Conservation (phyloP, 2,113 vertebrate genomes). For the Oriolus oriolus region DNA sequence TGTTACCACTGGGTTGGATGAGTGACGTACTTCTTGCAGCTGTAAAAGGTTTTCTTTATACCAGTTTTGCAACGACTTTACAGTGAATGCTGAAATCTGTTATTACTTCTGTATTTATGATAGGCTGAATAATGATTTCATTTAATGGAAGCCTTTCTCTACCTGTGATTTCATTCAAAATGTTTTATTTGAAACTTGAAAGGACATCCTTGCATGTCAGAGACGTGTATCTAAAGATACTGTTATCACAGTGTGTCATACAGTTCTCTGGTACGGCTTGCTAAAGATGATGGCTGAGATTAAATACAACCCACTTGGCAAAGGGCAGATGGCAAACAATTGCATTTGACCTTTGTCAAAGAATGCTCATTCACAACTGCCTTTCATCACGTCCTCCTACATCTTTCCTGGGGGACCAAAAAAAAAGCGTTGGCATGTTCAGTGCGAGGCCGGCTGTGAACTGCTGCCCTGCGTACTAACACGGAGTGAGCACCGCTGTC, state of each 20-base stretch:
- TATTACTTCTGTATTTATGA: not conserved
- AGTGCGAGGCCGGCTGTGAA: not conserved
- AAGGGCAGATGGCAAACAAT: conserved; percentile 61
- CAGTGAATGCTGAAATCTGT: not conserved
- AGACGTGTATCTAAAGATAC: not conserved
- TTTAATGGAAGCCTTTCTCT: not conserved
- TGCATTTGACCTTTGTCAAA: conserved; percentile 59
- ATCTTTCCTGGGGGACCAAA: conserved; percentile 23
- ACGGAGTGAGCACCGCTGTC: not conserved
- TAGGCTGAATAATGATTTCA: not conserved
- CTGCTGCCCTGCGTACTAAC: not conserved
- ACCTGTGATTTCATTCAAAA: not conserved
- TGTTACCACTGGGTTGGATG: not conserved
- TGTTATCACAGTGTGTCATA: not conserved
- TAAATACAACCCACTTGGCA: conserved; percentile 33
- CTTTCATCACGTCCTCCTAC: conserved; percentile 28
- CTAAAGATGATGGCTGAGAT: conserved; percentile 51
- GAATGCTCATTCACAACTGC: conserved; percentile 40
- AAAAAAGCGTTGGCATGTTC: not conserved
- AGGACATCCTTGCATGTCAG: not conserved
- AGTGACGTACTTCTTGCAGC: conserved; percentile 16
- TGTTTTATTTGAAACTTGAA: not conserved
- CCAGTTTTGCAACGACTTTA: not conserved
- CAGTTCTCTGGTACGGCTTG: not conserved
- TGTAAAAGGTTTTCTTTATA: conserved; percentile 32